Base-by-base conservation (phyloP, 2,888 invertebrate genomes). In the Drosophila nr. fundita region DNA sequence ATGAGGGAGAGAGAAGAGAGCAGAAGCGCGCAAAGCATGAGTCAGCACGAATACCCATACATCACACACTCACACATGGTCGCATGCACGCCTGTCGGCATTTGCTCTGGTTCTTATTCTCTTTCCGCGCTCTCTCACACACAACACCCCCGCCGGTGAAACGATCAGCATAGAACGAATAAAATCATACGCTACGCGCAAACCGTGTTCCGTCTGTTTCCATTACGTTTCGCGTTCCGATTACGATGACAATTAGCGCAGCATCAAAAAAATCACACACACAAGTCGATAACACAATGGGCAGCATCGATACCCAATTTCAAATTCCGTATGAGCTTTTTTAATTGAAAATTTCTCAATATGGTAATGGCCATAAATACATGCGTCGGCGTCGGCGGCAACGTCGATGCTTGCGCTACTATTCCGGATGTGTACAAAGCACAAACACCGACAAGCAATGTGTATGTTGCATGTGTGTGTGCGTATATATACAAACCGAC, bases 261-360 rank as follows among this genome's bases (percentile, higher is more conserved):
- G 13, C 57, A 24, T 24, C 32, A 18, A 32, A n/a, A n/a, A 50
- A 50, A 38, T 5, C 21, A 34, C 24, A 24, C 29, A 58, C 15
- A 45, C 32, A 45, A 7, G 8, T 45, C 69, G 59, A 69, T 58
- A 57, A 32, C 38, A 48, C 2, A 29, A 30, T 42, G 54, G 45
- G 18, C 27, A 38, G 48, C 61, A 48, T 34, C 32, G 60, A 63
- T 61, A 61, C 32, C 27, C 18, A 30, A 64, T 27, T 45, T 18
- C 7, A 32, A 18, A 42, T 55, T 45, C 59, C 34, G 8, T 21
- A 34, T 36, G 40, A 68, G 68, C 68, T 68, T 68, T 73, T 87
- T 85, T 76, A 90, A 87, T 88, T 90, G 87, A 79, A 88, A 80
- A 90, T 90, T 88, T 80, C 89, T 88, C 82, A 87, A 88, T 90